A percentile compares a stretch with the other conserved stretches of the same genome.
Conservation (phyloP, 1,140 invertebrate species). For the Sminthurides bifidus region DNA sequence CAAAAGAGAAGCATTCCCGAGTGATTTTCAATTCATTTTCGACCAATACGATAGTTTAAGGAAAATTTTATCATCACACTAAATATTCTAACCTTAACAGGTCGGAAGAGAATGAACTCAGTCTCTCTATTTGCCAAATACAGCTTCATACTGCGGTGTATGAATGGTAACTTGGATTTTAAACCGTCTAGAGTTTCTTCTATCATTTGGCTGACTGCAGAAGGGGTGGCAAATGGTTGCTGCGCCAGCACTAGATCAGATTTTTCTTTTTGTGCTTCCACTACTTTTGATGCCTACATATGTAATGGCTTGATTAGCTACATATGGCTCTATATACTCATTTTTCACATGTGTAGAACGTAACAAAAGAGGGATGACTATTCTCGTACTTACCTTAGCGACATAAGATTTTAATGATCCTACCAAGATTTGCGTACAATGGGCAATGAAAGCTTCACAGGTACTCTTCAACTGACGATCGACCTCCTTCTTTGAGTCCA, state of each 20-base stretch:
- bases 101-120: conserved; percentile 86
- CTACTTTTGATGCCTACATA: conserved; percentile 35
- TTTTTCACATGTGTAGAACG: too few relatives aligned
- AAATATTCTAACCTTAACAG: conserved; percentile 60
- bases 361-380: not conserved
- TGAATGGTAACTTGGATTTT: conserved; percentile 60
- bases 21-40: too few relatives aligned
- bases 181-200: conserved; percentile 50
- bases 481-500: conserved; percentile 90
- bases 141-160: conserved; percentile 80
- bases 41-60: too few relatives aligned
- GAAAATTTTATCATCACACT: too few relatives aligned
- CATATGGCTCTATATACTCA: too few relatives aligned
- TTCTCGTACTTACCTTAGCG: conserved; percentile 47
- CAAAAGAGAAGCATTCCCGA: conserved; percentile 26
- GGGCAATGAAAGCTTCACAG: conserved; percentile 82
- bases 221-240: conserved; percentile 42
- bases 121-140: conserved; percentile 94
- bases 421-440: conserved; percentile 62
- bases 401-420: conserved; percentile 58
- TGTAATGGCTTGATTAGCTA: too few relatives aligned
- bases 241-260: conserved; percentile 34
- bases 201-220: conserved; percentile 39
- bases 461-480: conserved; percentile 78
- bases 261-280: conserved; percentile 33